These are phyloP conservation scores for Acrobasis suavella DNA, from an alignment of 2,888 invertebrate species.

Conservation along the genomic window DNA sequence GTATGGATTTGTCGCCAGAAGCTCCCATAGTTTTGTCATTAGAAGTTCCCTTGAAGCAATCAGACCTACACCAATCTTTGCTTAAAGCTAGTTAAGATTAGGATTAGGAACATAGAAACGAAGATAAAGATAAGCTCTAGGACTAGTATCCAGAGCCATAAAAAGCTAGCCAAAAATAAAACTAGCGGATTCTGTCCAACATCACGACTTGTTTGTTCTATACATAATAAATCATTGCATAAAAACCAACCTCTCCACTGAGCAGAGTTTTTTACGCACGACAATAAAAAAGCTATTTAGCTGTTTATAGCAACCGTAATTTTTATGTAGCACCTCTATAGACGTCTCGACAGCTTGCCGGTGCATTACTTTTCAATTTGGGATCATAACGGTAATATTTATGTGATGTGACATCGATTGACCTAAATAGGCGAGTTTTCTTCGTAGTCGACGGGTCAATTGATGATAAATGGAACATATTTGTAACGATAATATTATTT, in stretches of 20 bases:
- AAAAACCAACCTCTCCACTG: slow-evolving; percentile 11
- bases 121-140: too few species aligned
- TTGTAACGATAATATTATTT: too few species aligned
- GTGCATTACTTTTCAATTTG: slow-evolving; percentile 18
- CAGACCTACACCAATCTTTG: too few species aligned
- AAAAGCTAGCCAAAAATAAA: too few species aligned
- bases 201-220: neutral
- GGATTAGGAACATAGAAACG: too few species aligned
- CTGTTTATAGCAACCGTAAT: slow-evolving; percentile 5
- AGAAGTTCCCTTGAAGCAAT: too few species aligned
- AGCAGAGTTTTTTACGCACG: slow-evolving; percentile 6
- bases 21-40: too few species aligned
- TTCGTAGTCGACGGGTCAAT: neutral
- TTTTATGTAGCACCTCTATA: slow-evolving; percentile 11
- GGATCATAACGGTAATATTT: slow-evolving; percentile 14
- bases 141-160: too few species aligned
- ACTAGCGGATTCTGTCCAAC: too few species aligned
- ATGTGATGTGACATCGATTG: slow-evolving; percentile 11
- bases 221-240: slow-evolving; percentile 1
- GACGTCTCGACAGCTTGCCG: slow-evolving; percentile 14
- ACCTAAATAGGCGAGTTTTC: neutral
- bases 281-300: slow-evolving; percentile 15
- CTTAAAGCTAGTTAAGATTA: too few species aligned
- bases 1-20: too few species aligned
- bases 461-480: too few species aligned